phyloP scores from a whole-genome alignment of 2,888 invertebrate genomes.

The Neoscelio sp. region DNA sequence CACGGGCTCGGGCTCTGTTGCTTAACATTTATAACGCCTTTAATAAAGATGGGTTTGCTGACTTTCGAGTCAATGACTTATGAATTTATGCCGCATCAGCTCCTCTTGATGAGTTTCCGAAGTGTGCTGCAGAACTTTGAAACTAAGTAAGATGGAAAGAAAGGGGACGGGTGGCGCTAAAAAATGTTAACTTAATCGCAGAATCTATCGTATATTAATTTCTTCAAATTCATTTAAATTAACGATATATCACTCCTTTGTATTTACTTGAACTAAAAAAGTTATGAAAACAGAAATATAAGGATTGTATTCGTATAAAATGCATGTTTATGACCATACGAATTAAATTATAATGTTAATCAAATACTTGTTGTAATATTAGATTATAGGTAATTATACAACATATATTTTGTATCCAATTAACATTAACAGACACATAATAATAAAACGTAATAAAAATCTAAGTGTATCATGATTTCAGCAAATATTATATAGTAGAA shows the following conservation, averaged over 20 bases:
- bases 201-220: slow-evolving; percentile 10
- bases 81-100: slow-evolving; percentile 65
- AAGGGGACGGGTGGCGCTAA: slow-evolving; percentile 54
- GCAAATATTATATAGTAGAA: too few species aligned
- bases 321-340: too few species aligned
- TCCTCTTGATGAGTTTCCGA: slow-evolving; percentile 61
- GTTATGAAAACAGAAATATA: too few species aligned
- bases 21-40: slow-evolving; percentile 63
- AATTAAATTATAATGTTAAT: too few species aligned
- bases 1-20: slow-evolving; percentile 43
- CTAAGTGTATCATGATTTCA: too few species aligned
- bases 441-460: too few species aligned
- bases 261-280: too few species aligned
- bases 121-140: slow-evolving; percentile 47
- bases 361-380: too few species aligned
- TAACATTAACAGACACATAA: too few species aligned
- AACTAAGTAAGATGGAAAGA: slow-evolving; percentile 43
- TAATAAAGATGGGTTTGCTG: slow-evolving; percentile 58
- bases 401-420: too few species aligned
- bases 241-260: slow-evolving; percentile 24
- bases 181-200: slow-evolving; percentile 40
- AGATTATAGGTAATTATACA: too few species aligned
- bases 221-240: slow-evolving; percentile 44
- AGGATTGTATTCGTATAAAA: too few species aligned
- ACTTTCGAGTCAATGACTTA: slow-evolving; percentile 65